Conservation (phyloP, 2,888 invertebrate species). For the Diplazon laetatorius region DNA sequence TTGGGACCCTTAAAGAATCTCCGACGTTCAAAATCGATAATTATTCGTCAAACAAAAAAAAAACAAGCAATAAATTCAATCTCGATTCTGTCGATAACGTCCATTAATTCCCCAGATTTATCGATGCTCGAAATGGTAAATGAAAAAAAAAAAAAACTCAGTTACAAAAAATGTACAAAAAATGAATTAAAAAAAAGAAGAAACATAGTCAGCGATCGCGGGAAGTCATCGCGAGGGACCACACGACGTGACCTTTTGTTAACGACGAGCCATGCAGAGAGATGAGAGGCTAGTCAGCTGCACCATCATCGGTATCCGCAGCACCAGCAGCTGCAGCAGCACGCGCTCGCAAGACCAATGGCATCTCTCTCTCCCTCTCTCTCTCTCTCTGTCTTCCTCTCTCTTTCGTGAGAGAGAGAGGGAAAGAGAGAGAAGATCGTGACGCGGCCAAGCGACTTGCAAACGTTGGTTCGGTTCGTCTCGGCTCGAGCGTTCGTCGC, state of each 20-base stretch:
- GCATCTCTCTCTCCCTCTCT: too few relatives aligned
- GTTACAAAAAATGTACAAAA: background rate
- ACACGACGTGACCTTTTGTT: slow-evolving; percentile 56
- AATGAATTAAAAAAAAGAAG: too few relatives aligned
- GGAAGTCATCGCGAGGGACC: slow-evolving; percentile 47
- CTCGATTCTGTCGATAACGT: too few relatives aligned
- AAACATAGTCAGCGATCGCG: slow-evolving; percentile 51
- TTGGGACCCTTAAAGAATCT: too few relatives aligned
- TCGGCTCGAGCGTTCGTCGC: slow-evolving; percentile 1
- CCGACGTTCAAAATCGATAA: too few relatives aligned
- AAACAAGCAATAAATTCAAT: too few relatives aligned
- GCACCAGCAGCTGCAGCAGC: slow-evolving; percentile 20
- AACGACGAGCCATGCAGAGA: slow-evolving; percentile 40
- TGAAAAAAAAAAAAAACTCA: slow-evolving; percentile 2
- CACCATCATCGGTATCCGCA: background rate
- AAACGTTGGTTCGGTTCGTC: slow-evolving; percentile 25
- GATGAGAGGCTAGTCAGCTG: slow-evolving; percentile 32
- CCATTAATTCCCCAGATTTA: too few relatives aligned
- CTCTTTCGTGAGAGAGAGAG: too few relatives aligned
- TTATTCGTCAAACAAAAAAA: too few relatives aligned
- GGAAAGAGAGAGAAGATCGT: slow-evolving; percentile 33
- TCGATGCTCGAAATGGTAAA: background rate
- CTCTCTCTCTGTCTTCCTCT: too few relatives aligned
- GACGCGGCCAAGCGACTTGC: slow-evolving; percentile 32
- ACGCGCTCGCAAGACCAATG: slow-evolving; percentile 31